Evolutionary conservation across 2,797 vertebrate genomes (phyloP).

Genomic region (Calcarius lapponicus): DNA sequence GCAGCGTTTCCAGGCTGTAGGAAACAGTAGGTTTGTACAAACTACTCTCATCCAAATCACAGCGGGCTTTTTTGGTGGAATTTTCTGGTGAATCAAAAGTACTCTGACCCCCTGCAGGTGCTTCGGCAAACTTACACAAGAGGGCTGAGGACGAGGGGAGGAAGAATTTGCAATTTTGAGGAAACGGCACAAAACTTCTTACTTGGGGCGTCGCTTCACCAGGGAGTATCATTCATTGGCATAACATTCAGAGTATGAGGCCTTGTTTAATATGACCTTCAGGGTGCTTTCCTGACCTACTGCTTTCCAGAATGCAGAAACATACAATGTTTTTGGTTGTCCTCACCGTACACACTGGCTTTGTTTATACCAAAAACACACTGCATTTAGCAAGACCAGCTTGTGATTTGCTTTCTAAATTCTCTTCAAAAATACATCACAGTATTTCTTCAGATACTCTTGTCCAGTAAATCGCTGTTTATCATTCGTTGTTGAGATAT

Average conservation of each 20-base stretch:
- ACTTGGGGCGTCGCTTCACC: not conserved
- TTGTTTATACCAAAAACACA: not conserved
- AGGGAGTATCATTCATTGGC: fast-evolving
- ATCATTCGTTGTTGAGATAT: not conserved
- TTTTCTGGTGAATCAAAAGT: conserved; percentile 49
- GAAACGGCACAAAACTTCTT: not conserved
- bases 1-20: not conserved
- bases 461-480: not conserved
- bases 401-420: not conserved
- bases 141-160: not conserved
- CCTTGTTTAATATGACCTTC: not conserved
- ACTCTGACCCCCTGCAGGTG: conserved; percentile 67
- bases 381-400: not conserved
- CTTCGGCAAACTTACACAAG: not conserved
- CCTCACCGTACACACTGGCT: not conserved
- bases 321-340: not conserved
- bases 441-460: not conserved
- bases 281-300: not conserved
- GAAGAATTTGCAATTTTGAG: not conserved
- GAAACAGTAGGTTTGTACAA: not conserved
- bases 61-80: not conserved
- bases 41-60: conserved; percentile 2
- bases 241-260: not conserved
- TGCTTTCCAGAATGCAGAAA: not conserved
- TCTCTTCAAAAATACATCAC: not conserved